Conservation (phyloP, 2,797 vertebrate genomes). For the Cyprinodon diabolis region DNA sequence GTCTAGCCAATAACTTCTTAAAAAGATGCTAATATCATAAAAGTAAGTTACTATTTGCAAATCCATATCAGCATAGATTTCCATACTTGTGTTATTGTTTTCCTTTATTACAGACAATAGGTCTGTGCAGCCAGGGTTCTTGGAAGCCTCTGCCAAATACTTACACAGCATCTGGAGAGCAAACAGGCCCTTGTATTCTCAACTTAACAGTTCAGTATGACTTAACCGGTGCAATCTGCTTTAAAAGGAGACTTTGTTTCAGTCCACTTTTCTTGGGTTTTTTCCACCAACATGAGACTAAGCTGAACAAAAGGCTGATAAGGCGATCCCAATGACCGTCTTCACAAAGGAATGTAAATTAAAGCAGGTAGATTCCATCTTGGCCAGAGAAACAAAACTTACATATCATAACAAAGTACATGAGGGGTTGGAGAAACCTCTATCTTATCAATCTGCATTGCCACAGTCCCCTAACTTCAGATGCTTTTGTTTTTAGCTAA, state of each 20-base stretch:
- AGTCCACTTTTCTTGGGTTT: background rate
- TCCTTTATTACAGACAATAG: background rate
- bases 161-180: background rate
- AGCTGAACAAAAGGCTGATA: constrained; percentile 21
- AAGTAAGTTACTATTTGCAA: background rate
- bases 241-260: background rate
- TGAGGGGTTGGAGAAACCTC: constrained; percentile 12
- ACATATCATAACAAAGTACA: constrained; percentile 25
- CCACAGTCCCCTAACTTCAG: constrained; percentile 54
- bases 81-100: background rate
- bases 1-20: background rate
- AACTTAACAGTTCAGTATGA: background rate
- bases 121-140: background rate
- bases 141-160: background rate
- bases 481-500: constrained; percentile 55
- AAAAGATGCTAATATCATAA: background rate
- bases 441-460: constrained; percentile 37
- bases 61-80: background rate
- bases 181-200: background rate
- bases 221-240: background rate
- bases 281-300: background rate
- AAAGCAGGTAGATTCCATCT: constrained; percentile 39
- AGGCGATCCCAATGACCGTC: constrained; percentile 24
- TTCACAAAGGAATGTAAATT: constrained; percentile 56
- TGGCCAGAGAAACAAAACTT: constrained; percentile 42